Evolutionary conservation across 2,113 vertebrate species (phyloP), one percentile per base, ranked within the genome.

Genomic region (Grallaria varia): DNA sequence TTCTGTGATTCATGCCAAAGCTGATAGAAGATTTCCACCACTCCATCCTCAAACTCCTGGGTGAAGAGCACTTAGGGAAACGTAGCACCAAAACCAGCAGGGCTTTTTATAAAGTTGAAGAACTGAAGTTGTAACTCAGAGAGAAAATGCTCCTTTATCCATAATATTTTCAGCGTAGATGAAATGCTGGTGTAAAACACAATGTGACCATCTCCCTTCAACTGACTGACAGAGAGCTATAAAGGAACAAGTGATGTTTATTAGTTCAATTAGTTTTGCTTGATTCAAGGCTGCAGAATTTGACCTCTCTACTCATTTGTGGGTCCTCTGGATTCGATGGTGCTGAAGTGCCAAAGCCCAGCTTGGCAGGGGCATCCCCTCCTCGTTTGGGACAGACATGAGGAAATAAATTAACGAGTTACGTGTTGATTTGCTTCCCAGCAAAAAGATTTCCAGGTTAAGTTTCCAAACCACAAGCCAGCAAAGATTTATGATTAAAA

Each of bases 161-260:
- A 2, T 8, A n/a, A 16, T 9, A 62, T 52, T 62, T 86, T 33
- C 80, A 78, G 56, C 3, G 40, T 8, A 63, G 56, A 73, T 6
- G 76, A 90, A 94, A 71, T 8, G 44, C 44, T 78, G 39, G 67
- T 12, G 30, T 31, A 58, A 42, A 88, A 8, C 77, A 84, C 76
- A 64, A 42, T 21, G 59, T 1, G 2, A 90, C 86, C 73, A 77
- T 72, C 86, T 94, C 83, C 84, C 87, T 79, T 95, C 85, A 94
- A 96, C 96, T 93, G 78, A 96, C 90, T 11, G 90, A 98, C 93
- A 97, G 94, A 95, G 95, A 97, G 75, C 97, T 91, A 90, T 96
- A 97, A 97, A 95, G 96, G 87, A 95, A 95, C 96, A 97, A 97
- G 79, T 89, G 88, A 33, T 68, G 63, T 92, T 96, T 97, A 96